A percentile compares a stretch with the other conserved stretches of the same genome.
phyloP scores from a whole-genome alignment of 2,797 vertebrate species.

The Macroramphosus scolopax region DNA sequence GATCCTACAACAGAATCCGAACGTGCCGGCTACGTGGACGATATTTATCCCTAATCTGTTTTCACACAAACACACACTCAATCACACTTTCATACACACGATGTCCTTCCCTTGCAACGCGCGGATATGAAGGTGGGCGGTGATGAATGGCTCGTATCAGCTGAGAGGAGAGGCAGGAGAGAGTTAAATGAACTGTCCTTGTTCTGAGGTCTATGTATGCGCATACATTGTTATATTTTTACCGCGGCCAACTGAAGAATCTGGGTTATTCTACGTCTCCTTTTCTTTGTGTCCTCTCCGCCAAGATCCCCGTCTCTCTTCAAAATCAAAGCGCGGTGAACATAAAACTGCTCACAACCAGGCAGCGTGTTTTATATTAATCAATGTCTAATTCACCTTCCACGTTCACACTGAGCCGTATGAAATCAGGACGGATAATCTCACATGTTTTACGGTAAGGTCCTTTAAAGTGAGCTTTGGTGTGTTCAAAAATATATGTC shows the following conservation, averaged over 20 bases:
- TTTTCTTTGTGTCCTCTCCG: slow-evolving; percentile 59
- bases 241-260: slow-evolving; percentile 63
- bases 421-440: slow-evolving; percentile 23
- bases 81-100: slow-evolving; percentile 16
- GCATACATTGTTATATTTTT: slow-evolving; percentile 80
- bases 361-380: slow-evolving; percentile 32
- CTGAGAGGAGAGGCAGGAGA: slow-evolving; percentile 66
- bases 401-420: slow-evolving; percentile 15
- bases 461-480: background rate
- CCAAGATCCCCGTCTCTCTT: slow-evolving; percentile 52
- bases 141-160: slow-evolving; percentile 73
- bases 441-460: slow-evolving; percentile 4
- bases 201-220: slow-evolving; percentile 75
- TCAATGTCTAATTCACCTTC: slow-evolving; percentile 46
- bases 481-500: slow-evolving; percentile 3
- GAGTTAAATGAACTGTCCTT: slow-evolving; percentile 79
- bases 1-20: slow-evolving; percentile 39
- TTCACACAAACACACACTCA: slow-evolving; percentile 17
- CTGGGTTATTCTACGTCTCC: slow-evolving; percentile 66
- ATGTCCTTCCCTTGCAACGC: slow-evolving; percentile 44
- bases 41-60: slow-evolving; percentile 62
- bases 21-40: slow-evolving; percentile 25
- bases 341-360: slow-evolving; percentile 13
- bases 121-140: slow-evolving; percentile 59
- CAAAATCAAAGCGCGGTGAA: slow-evolving; percentile 31